Conservation (phyloP, 2,888 invertebrate species). For the Acrobeloides nanus region DNA sequence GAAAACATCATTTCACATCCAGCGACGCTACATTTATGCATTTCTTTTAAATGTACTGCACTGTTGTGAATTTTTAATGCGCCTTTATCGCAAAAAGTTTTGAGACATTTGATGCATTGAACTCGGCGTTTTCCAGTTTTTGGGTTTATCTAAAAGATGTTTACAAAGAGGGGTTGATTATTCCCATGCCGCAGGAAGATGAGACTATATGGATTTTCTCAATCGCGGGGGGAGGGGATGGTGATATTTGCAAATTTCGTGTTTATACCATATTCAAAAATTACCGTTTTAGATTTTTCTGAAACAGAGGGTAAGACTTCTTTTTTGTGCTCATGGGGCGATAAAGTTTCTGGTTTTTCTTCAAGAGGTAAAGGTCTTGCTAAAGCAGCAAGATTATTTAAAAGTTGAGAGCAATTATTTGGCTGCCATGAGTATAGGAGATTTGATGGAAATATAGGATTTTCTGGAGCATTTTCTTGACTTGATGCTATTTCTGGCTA, state of each 20-base stretch:
- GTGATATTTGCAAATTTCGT: background rate
- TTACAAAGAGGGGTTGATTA: background rate
- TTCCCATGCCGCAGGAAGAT: too few species aligned
- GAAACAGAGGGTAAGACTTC: conserved; percentile 2
- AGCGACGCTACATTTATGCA: conserved; percentile 85
- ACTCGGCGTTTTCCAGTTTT: conserved; percentile 10
- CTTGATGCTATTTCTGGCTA: too few species aligned
- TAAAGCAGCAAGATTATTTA: too few species aligned
- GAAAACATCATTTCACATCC: conserved; percentile 20
- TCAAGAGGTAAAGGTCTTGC: too few species aligned
- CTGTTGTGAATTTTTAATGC: conserved; percentile 97
- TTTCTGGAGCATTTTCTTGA: too few species aligned
- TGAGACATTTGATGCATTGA: conserved; percentile 83
- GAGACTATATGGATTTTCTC: too few species aligned
- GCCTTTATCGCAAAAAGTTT: conserved; percentile 98
- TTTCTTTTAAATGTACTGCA: conserved; percentile 92
- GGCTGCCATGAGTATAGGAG: too few species aligned
- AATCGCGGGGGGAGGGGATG: too few species aligned
- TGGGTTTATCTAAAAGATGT: background rate
- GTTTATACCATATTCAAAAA: conserved; percentile 2
- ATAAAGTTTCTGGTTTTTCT: too few species aligned
- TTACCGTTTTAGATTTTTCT: background rate
- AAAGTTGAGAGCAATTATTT: too few species aligned
- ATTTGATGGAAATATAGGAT: too few species aligned
- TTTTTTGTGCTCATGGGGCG: too few species aligned